phyloP scores from a whole-genome alignment of 1,140 invertebrate genomes.

The Pseudomyrmex flavicornis region DNA sequence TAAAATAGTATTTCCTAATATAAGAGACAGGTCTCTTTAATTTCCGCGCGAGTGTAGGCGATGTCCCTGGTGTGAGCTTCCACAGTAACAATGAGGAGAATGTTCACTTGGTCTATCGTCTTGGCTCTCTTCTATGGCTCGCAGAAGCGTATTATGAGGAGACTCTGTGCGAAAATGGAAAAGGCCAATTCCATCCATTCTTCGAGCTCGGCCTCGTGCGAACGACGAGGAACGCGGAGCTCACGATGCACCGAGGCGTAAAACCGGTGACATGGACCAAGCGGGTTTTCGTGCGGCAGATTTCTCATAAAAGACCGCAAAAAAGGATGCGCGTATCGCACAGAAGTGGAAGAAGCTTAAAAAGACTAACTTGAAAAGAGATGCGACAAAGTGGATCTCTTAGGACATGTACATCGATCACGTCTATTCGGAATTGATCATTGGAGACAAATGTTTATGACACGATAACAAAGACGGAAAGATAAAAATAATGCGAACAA shows the following conservation, averaged over 20 bases:
- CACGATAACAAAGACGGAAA: not conserved
- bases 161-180: slow-evolving; percentile 71
- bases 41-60: slow-evolving; percentile 12
- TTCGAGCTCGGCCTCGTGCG: slow-evolving; percentile 74
- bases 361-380: slow-evolving; percentile 40
- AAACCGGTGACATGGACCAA: slow-evolving; percentile 79
- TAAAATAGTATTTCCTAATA: slow-evolving; percentile 5
- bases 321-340: slow-evolving; percentile 56
- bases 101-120: slow-evolving; percentile 31
- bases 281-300: slow-evolving; percentile 73
- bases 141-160: slow-evolving; percentile 56
- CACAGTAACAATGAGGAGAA: slow-evolving; percentile 41
- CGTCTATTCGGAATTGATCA: slow-evolving; percentile 34
- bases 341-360: slow-evolving; percentile 7
- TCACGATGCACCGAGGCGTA: slow-evolving; percentile 72
- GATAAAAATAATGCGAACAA: not conserved
- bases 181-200: slow-evolving; percentile 77
- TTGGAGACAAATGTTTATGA: slow-evolving; percentile 31
- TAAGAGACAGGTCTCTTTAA: not conserved
- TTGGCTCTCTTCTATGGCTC: slow-evolving; percentile 24
- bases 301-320: slow-evolving; percentile 73
- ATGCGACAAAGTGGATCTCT: slow-evolving; percentile 47
- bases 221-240: slow-evolving; percentile 68
- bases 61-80: not conserved
- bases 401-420: not conserved